Base-by-base conservation (phyloP, 2,888 invertebrate genomes). In the Automeris io region DNA sequence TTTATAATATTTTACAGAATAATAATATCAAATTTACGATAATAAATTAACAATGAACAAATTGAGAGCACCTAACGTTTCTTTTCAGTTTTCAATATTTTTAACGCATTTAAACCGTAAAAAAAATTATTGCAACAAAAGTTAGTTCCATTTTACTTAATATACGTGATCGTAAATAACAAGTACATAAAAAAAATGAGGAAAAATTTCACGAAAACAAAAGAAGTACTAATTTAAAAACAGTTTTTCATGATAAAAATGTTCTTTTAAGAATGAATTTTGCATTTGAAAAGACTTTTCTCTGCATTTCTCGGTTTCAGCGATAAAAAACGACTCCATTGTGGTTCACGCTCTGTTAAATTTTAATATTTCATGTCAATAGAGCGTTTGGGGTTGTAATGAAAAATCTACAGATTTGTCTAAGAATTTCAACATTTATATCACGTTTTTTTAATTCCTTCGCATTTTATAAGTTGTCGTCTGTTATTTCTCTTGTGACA, bases 321-420 rank as follows among this genome's bases (percentile, higher is more conserved):
- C 29, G 29, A 29, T 29, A 16, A 9, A 8, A 16, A 18, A 5
- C 9, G 12, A 13, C 12, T 16, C 25, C 26, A 25, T 22, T 31
- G 12, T 31, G 37, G 16, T 21, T 21, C 31, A 31, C 41, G 51
- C 48, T 51, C 44, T 37, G 48, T 35, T 42, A 47, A 46, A 45
- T 48, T 54, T 54, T 54, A 54, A 54, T 54, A 54, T 49, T 49
- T 49, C 47, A 38, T 45, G 47, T 51, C 51, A 51, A 54, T 54
- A 51, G 49, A 50, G 8, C 29, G 29, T 29, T 16, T 29, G 29
- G 13, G 29, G 16, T 16, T n/a, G 29, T 29, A 29, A 47, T 47
- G 41, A 47, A 50, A 50, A 42, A 46, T 47, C 47, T 47, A 44
- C 37, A 18, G 21, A 37, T 37, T 43, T 16, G n/a, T n/a, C 1